Conservation (phyloP, 2,113 vertebrate species). For the Prionailurus bengalensis region DNA sequence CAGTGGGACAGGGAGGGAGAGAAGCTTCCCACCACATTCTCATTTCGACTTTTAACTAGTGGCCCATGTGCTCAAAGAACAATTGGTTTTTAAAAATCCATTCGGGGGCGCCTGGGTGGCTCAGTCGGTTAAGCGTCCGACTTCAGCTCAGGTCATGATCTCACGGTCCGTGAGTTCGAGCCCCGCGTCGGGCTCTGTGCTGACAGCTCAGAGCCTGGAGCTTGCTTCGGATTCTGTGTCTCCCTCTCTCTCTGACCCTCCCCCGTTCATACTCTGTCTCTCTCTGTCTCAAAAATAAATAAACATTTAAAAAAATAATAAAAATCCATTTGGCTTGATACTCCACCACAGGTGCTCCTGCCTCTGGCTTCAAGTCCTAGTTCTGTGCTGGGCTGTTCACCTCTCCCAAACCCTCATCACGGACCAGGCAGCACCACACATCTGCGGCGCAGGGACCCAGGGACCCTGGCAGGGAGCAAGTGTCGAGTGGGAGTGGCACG, state of each 20-base stretch:
- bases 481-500: background rate
- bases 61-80: background rate
- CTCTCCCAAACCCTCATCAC: background rate
- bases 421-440: accelerated
- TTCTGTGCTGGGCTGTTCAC: no score
- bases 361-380: background rate
- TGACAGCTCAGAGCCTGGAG: no score
- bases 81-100: background rate
- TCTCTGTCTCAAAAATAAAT: no score
- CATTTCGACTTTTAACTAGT: background rate
- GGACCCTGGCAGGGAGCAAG: background rate
- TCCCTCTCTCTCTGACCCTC: no score
- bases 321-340: background rate
- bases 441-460: accelerated
- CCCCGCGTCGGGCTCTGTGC: no score
- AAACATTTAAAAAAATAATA: background rate
- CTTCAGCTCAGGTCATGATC: no score
- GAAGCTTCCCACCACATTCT: background rate
- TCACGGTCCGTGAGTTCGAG: no score
- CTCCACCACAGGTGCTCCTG: background rate
- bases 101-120: background rate
- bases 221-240: no score
- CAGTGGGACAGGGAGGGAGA: background rate
- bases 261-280: no score
- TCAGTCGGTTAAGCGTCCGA: no score